phyloP scores from a whole-genome alignment of 2,888 invertebrate species.

The Cryptocheilus praepositus region DNA sequence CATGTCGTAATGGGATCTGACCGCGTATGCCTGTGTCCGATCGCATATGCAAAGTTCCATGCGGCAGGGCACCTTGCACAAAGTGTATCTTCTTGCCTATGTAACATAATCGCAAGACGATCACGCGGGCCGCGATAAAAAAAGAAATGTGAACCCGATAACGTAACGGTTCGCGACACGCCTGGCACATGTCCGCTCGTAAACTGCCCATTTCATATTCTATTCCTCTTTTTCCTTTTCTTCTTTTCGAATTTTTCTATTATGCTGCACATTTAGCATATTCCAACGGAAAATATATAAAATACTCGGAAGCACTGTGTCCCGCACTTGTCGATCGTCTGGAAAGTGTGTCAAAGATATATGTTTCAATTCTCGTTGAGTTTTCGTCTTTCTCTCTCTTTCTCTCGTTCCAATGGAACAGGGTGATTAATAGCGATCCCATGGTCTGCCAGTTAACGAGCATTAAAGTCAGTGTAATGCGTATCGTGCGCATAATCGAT shows the following conservation, averaged over 20 bases:
- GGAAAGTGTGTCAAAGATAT: slow-evolving; percentile 53
- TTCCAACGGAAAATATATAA: too few relatives aligned
- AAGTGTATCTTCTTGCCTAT: too few relatives aligned
- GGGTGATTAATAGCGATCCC: slow-evolving; percentile 48
- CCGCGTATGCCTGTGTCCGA: too few relatives aligned
- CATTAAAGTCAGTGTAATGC: slow-evolving; percentile 46
- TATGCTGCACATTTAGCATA: too few relatives aligned
- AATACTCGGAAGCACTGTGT: too few relatives aligned
- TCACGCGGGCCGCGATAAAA: too few relatives aligned
- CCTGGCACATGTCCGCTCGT: background rate
- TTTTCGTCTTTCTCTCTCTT: slow-evolving; percentile 1
- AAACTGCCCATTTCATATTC: background rate
- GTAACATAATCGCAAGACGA: too few relatives aligned
- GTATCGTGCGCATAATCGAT: slow-evolving; percentile 53
- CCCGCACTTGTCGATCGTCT: slow-evolving; percentile 6
- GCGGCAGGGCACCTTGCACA: too few relatives aligned
- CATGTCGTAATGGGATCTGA: too few relatives aligned
- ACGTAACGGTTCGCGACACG: background rate
- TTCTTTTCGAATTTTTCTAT: background rate
- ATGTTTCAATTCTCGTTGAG: slow-evolving; percentile 47
- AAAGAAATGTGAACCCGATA: too few relatives aligned
- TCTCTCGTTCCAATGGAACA: slow-evolving; percentile 27
- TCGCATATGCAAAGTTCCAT: too few relatives aligned
- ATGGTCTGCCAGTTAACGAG: slow-evolving; percentile 41
- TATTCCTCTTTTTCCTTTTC: too few relatives aligned